Conservation (phyloP, 2,888 invertebrate genomes). For the Poecilobothrus nobilitatus region DNA sequence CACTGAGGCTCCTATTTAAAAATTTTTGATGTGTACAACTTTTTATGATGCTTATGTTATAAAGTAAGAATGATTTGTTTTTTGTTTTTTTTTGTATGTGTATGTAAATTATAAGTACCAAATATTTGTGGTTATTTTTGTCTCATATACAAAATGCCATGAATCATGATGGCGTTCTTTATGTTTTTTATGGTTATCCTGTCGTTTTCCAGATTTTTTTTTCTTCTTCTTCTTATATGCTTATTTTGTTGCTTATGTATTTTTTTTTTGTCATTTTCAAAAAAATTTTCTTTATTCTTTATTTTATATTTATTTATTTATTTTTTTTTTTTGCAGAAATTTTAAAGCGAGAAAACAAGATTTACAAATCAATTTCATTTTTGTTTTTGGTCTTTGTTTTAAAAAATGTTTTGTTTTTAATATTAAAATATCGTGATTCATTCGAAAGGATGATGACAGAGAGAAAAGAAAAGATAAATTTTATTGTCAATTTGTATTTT, state of each 20-base stretch:
- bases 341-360: conserved; percentile 3
- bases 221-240: not conserved
- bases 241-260: not conserved
- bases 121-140: conserved; percentile 1
- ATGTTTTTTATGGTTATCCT: not conserved
- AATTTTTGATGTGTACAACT: too few species aligned
- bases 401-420: not conserved
- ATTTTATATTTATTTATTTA: not conserved
- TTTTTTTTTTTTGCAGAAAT: not conserved
- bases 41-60: too few species aligned
- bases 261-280: not conserved
- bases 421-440: not conserved
- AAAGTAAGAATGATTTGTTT: too few species aligned
- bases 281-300: not conserved
- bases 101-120: not conserved
- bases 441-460: not conserved
- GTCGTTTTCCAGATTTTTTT: not conserved
- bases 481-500: too few species aligned
- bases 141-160: not conserved
- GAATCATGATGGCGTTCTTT: not conserved
- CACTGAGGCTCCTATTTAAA: too few species aligned
- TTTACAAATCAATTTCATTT: not conserved
- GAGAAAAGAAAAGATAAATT: not conserved
- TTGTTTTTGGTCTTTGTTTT: not conserved
- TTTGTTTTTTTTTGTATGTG: too few species aligned